Percentiles rank a stretch among this genome's conserved stretches.
These are phyloP conservation scores for Parelbella ahira DNA, from an alignment of 2,888 invertebrate species.

Conservation along the genomic window DNA sequence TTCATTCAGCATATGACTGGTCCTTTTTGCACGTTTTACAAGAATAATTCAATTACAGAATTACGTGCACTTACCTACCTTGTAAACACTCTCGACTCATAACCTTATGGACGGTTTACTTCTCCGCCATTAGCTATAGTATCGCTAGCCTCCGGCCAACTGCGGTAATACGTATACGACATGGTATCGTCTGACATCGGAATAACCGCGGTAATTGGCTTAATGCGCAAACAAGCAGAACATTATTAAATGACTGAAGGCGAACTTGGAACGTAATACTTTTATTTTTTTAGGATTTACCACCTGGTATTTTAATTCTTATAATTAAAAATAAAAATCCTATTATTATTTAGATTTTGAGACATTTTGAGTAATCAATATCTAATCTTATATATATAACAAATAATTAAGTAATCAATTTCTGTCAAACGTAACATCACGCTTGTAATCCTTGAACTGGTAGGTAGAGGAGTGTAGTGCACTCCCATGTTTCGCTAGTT, in stretches of 20 bases:
- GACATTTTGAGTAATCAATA: too few species aligned
- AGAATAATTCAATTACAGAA: not conserved
- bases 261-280: not conserved
- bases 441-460: too few species aligned
- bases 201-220: constrained; percentile 16
- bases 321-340: too few species aligned
- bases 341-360: too few species aligned
- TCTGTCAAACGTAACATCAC: too few species aligned
- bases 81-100: not conserved
- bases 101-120: constrained; percentile 6
- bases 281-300: too few species aligned
- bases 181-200: constrained; percentile 9
- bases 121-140: constrained; percentile 4
- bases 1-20: too few species aligned
- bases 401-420: too few species aligned
- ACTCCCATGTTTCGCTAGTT: too few species aligned
- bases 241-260: constrained; percentile 5
- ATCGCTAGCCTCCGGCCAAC: constrained; percentile 7
- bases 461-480: too few species aligned
- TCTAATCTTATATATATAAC: too few species aligned
- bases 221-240: constrained; percentile 11
- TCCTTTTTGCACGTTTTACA: not conserved
- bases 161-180: constrained; percentile 1
- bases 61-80: not conserved
- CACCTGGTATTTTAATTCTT: too few species aligned